These are phyloP conservation scores for Zeuzera pyrina DNA, from an alignment of 2,888 invertebrate genomes.

Conservation along the genomic window DNA sequence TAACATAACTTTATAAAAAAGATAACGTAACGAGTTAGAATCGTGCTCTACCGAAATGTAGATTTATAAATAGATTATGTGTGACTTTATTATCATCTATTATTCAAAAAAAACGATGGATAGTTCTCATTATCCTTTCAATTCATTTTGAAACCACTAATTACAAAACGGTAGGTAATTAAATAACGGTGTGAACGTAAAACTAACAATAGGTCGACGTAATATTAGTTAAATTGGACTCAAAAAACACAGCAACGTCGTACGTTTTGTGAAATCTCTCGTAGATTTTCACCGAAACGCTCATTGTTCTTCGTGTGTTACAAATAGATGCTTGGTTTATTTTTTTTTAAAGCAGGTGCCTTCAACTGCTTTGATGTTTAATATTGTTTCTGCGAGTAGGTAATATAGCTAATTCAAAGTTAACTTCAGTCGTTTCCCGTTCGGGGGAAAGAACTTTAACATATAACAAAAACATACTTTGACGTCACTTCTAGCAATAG, in stretches of 20 bases:
- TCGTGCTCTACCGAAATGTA: slow-evolving; percentile 25
- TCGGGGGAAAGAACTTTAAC: too few relatives aligned
- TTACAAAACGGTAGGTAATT: slow-evolving; percentile 59
- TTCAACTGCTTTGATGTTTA: too few relatives aligned
- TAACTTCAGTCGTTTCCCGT: too few relatives aligned
- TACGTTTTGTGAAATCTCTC: slow-evolving; percentile 31
- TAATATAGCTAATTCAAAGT: too few relatives aligned
- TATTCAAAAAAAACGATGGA: slow-evolving; percentile 39
- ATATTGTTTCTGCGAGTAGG: too few relatives aligned
- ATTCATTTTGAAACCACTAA: slow-evolving; percentile 55
- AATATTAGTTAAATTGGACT: slow-evolving; percentile 40
- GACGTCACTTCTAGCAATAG: too few relatives aligned
- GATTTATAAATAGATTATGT: slow-evolving; percentile 30
- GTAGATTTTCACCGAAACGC: slow-evolving; percentile 23
- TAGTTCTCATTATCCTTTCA: slow-evolving; percentile 56
- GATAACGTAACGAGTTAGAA: too few relatives aligned
- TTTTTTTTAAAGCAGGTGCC: too few relatives aligned
- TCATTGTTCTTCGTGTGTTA: slow-evolving; percentile 29
- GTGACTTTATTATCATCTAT: slow-evolving; percentile 40
- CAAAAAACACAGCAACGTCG: slow-evolving; percentile 29
- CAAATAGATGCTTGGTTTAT: too few relatives aligned
- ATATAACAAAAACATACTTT: too few relatives aligned
- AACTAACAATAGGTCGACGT: slow-evolving; percentile 52
- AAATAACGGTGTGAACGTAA: slow-evolving; percentile 62
- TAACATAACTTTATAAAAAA: slow-evolving; percentile 2